Evolutionary conservation across 2,113 vertebrate genomes (phyloP).

Genomic region (Gallinago media): DNA sequence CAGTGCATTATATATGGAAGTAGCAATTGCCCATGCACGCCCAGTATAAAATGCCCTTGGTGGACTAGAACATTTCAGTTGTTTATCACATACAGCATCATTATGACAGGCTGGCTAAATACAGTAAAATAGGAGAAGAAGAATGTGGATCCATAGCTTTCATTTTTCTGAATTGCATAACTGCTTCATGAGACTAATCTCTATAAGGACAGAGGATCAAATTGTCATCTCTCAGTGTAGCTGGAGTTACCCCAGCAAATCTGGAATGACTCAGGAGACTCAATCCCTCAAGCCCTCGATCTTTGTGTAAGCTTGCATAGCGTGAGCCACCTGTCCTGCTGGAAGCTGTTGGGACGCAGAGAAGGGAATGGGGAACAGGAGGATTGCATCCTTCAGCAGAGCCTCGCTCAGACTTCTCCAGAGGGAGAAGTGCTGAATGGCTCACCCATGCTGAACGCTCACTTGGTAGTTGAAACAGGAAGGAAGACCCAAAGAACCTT

Average conservation of each 20-base stretch:
- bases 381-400: neutral
- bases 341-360: neutral
- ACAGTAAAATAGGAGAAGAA: constrained; percentile 9
- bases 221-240: neutral
- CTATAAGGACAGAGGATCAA: constrained; percentile 7
- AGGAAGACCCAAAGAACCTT: neutral
- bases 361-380: neutral
- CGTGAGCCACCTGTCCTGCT: neutral
- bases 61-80: neutral
- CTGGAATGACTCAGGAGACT: neutral
- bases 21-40: neutral
- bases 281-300: neutral
- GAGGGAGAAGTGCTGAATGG: neutral
- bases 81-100: neutral
- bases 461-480: neutral
- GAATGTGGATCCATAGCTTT: constrained; percentile 2
- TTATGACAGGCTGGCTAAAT: constrained; percentile 44
- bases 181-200: neutral
- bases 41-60: neutral
- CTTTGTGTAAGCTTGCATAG: accelerated
- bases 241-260: constrained; percentile 7
- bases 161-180: constrained; percentile 42
- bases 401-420: neutral
- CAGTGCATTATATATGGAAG: neutral
- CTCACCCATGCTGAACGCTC: accelerated